These are phyloP conservation scores for Mustela lutreola DNA, from an alignment of 2,113 vertebrate species.

Conservation along the genomic window DNA sequence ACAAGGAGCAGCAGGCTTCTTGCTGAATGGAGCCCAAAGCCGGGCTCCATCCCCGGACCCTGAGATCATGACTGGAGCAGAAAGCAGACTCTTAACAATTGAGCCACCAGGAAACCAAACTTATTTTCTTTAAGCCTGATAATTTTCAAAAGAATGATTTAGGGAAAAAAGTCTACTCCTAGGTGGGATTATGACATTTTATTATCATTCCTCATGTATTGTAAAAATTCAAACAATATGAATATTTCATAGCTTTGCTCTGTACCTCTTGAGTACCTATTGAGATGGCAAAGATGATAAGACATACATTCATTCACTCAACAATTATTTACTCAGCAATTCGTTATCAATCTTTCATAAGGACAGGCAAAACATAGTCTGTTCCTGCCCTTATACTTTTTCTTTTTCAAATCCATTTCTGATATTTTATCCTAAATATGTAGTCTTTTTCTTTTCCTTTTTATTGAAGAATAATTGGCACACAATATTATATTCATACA, in stretches of 20 bases:
- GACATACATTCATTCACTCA: background rate
- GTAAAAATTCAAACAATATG: background rate
- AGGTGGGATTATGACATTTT: background rate
- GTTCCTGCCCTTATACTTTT: background rate
- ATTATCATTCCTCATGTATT: background rate
- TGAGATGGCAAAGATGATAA: background rate
- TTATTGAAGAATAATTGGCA: background rate
- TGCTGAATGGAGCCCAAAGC: too few relatives aligned
- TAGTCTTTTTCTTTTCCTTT: background rate
- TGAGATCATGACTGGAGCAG: too few relatives aligned
- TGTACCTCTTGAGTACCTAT: background rate
- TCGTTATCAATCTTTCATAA: background rate
- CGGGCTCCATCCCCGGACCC: too few relatives aligned
- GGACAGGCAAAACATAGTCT: background rate
- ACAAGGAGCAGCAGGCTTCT: too few relatives aligned
- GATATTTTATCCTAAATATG: background rate
- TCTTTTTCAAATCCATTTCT: background rate
- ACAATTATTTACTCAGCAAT: background rate
- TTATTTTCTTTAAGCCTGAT: background rate
- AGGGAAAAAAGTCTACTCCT: background rate
- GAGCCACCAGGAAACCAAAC: too few relatives aligned
- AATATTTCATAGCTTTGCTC: conserved; percentile 8
- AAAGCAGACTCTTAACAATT: too few relatives aligned
- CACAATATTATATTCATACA: background rate
- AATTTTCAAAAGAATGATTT: background rate